Conservation (phyloP, 1,140 invertebrate genomes). For the Lepidurus packardi region DNA sequence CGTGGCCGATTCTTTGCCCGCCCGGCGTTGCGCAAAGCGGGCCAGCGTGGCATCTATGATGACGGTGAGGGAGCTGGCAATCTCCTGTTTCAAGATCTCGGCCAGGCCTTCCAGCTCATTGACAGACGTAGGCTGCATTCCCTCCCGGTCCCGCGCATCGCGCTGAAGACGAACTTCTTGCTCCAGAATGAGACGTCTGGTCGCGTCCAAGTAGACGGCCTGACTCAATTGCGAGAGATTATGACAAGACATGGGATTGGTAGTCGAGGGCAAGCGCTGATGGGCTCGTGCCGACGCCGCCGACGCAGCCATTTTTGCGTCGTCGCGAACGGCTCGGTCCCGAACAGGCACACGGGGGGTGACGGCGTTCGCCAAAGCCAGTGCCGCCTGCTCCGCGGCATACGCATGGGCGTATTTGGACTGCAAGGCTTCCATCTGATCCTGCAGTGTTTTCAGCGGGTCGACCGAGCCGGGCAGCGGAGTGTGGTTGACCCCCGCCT, state of each 20-base stretch:
- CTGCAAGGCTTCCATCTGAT: conserved; percentile 32
- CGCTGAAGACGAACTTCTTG: conserved; percentile 66
- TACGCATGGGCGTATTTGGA: conserved; percentile 25
- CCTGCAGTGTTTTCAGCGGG: conserved; percentile 32
- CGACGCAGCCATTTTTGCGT: conserved; percentile 9
- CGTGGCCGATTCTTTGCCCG: conserved; percentile 46
- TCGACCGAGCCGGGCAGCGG: background rate
- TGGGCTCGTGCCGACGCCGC: background rate
- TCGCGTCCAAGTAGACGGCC: conserved; percentile 55
- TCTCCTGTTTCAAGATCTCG: conserved; percentile 81
- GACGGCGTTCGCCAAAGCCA: conserved; percentile 5
- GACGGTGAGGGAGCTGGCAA: conserved; percentile 71
- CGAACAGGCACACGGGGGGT: conserved; percentile 26
- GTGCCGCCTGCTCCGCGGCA: background rate
- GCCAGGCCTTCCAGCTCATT: conserved; percentile 78
- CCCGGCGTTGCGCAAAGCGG: conserved; percentile 56
- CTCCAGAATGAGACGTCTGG: conserved; percentile 66
- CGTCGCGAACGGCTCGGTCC: conserved; percentile 26
- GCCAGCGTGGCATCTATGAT: conserved; percentile 83
- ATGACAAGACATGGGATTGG: conserved; percentile 22
- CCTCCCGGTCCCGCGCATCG: conserved; percentile 46
- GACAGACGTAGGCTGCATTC: conserved; percentile 49
- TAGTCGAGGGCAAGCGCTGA: conserved; percentile 19
- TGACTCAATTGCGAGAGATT: conserved; percentile 33
- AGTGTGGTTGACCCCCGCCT: background rate